phyloP scores from a whole-genome alignment of 2,113 vertebrate species.

The Grus americana region DNA sequence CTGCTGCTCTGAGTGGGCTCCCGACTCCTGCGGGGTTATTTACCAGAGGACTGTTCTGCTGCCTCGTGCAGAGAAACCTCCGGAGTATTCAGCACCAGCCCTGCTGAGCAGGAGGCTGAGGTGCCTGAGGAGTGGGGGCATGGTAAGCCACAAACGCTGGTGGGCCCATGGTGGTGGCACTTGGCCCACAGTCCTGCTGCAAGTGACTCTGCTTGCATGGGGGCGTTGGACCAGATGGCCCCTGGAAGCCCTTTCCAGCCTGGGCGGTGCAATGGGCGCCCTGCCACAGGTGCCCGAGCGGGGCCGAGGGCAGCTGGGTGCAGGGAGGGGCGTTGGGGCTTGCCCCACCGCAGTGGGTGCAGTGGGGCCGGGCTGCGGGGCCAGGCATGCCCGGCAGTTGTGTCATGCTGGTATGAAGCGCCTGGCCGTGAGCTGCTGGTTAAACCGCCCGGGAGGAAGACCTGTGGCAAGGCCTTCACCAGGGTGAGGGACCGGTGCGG shows the following conservation, averaged over 20 bases:
- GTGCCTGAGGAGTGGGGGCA: background rate
- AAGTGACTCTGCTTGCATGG: background rate
- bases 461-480: background rate
- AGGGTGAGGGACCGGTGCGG: fast-evolving
- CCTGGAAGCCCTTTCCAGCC: background rate
- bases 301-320: background rate
- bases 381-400: background rate
- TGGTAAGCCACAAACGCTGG: fast-evolving
- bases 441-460: background rate
- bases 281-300: background rate
- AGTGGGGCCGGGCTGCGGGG: background rate
- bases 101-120: background rate
- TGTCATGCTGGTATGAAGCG: background rate
- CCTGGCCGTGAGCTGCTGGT: background rate
- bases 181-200: background rate
- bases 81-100: background rate
- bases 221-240: fast-evolving
- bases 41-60: background rate
- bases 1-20: background rate
- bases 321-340: background rate
- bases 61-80: background rate
- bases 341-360: background rate
- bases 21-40: background rate
- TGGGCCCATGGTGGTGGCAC: background rate
- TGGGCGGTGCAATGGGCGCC: fast-evolving